Base-by-base conservation (phyloP, 1,140 invertebrate genomes). In the Cyphomyrmex costatus region DNA sequence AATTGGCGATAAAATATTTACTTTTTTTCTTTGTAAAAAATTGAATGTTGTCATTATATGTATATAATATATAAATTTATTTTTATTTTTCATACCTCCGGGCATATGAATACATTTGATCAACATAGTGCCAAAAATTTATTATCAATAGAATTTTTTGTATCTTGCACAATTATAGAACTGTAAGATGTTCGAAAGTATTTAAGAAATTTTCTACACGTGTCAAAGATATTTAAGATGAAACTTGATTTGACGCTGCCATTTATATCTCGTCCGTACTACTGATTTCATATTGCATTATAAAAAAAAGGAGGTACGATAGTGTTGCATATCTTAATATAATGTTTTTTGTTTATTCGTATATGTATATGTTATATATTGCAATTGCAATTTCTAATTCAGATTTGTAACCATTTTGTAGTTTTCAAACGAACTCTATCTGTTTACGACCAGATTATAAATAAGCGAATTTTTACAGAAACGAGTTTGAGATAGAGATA, bases 101-200 rank as follows among this genome's bases (percentile, higher is more conserved):
- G 0, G 58, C 87, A 86, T 42, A 53, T 14, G 12, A 71, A 42
- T 82, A 46, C 46, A 73, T 60, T 73, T 24, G 24, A 76, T 79
- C 42, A 58, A 51, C 49, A 46, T 86, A 66, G 87, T 89, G 83
- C 84, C 76, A 89, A 89, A 89, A 74, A 19, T 80, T 30, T 19
- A 65, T 56, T 65, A 68, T 5, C 19, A 46, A 46, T 42, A 30
- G 24, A 61, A 33, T 63, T 74, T 86, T 86, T 88, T 89, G 51
- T 88, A 86, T 56, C 42, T 42, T 73, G 66, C 66, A 58, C 12
- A n/a, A 51, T 85, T 88, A 74, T 88, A 87, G 63, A 49, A 16
- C 36, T 53, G 46, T 87, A 88, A 83, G 63, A 49, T 27, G 63
- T 76, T 84, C 53, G 60, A 74, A 77, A 63, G 21, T 88, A 84